phyloP scores from a whole-genome alignment of 2,113 vertebrate species.

The Pollachius pollachius region DNA sequence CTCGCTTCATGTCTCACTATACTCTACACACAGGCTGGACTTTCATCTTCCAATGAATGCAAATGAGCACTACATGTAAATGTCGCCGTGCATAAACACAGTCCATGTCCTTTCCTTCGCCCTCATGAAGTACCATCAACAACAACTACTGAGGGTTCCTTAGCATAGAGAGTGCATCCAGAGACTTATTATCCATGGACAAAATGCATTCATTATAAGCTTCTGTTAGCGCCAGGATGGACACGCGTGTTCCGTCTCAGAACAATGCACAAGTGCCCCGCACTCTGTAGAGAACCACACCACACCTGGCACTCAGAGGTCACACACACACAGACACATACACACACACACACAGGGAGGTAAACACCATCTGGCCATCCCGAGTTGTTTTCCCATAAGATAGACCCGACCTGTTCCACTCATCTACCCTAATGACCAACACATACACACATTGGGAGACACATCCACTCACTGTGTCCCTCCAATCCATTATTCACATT shows the following conservation, averaged over 20 bases:
- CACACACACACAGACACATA: constrained; percentile 11
- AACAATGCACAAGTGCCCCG: neutral
- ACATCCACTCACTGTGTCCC: neutral
- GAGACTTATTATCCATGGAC: no score
- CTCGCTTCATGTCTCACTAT: constrained; percentile 13
- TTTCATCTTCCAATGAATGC: constrained; percentile 11
- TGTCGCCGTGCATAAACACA: constrained; percentile 23
- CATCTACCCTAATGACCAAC: constrained; percentile 6
- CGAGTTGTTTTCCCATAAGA: constrained; percentile 26
- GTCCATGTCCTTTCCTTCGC: constrained; percentile 5
- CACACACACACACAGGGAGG: constrained; percentile 23
- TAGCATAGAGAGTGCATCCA: no score
- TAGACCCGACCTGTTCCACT: constrained; percentile 18
- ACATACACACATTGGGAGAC: neutral
- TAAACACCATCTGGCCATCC: constrained; percentile 65
- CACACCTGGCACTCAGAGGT: constrained; percentile 17
- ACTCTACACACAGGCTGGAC: neutral
- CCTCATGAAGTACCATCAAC: neutral
- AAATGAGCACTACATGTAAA: constrained; percentile 56
- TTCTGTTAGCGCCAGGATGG: neutral
- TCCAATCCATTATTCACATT: no score
- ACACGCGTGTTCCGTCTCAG: neutral
- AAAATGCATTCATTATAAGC: no score
- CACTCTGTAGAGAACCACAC: constrained; percentile 6
- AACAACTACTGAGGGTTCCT: neutral